Evolutionary conservation across 2,797 vertebrate species (phyloP).

Genomic region (Jordanella pulchra): DNA sequence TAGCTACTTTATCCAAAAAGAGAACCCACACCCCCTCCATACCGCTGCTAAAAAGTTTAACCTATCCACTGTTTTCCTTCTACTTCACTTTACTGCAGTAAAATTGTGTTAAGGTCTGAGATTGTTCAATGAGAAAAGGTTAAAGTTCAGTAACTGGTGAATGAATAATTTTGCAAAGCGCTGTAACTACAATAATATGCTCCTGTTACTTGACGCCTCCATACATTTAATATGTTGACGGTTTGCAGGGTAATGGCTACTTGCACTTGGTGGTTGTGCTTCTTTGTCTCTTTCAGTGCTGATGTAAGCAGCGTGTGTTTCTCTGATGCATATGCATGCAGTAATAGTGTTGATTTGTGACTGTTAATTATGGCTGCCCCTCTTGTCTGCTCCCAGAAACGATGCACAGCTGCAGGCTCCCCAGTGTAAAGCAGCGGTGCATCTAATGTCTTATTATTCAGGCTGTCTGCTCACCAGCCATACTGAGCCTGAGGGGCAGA

Average conservation of each 20-base stretch:
- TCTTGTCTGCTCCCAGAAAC: slow-evolving; percentile 48
- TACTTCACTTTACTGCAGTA: neutral
- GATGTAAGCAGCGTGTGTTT: slow-evolving; percentile 20
- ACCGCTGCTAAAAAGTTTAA: no score
- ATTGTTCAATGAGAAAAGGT: no score
- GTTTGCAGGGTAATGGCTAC: neutral
- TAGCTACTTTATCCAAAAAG: neutral
- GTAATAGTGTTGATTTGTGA: slow-evolving; percentile 53
- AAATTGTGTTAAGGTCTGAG: neutral
- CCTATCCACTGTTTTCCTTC: no score
- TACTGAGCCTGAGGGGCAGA: slow-evolving; percentile 54
- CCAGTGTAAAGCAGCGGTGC: slow-evolving; percentile 51
- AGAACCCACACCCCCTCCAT: no score
- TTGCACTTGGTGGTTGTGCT: slow-evolving; percentile 2
- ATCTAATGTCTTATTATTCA: slow-evolving; percentile 76
- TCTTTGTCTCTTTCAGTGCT: slow-evolving; percentile 45
- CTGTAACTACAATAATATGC: neutral
- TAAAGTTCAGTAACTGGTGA: no score
- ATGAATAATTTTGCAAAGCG: no score
- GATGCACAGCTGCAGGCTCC: slow-evolving; percentile 70
- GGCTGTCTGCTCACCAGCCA: slow-evolving; percentile 67
- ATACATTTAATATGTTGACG: neutral
- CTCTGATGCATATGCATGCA: slow-evolving; percentile 36
- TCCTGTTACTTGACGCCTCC: neutral
- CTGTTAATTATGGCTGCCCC: slow-evolving; percentile 61